phyloP scores from a whole-genome alignment of 2,888 invertebrate genomes.

The Archips crataeganus region DNA sequence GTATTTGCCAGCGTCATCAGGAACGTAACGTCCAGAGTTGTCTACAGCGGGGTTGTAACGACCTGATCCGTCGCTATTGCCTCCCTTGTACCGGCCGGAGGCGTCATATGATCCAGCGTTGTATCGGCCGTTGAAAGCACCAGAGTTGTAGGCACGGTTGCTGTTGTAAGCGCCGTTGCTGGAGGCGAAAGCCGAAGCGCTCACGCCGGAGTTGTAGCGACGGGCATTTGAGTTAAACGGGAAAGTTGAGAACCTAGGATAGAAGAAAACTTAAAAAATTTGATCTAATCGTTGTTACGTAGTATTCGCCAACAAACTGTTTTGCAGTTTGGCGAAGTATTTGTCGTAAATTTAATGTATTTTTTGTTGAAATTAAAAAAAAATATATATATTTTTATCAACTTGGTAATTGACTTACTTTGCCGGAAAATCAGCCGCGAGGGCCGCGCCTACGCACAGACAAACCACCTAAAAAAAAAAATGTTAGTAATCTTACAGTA shows the following conservation, averaged over 20 bases:
- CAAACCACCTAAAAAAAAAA: slow-evolving; percentile 64
- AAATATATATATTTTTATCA: background rate
- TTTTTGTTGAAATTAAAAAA: no score
- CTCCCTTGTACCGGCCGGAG: slow-evolving; percentile 57
- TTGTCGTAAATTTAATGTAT: no score
- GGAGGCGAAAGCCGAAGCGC: slow-evolving; percentile 51
- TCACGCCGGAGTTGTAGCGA: slow-evolving; percentile 48
- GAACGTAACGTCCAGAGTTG: slow-evolving; percentile 61
- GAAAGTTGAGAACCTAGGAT: slow-evolving; percentile 53
- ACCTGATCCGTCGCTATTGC: slow-evolving; percentile 46
- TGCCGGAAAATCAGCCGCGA: slow-evolving; percentile 62
- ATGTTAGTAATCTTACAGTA: background rate
- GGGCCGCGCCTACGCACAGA: slow-evolving; percentile 66
- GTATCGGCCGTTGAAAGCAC: slow-evolving; percentile 45
- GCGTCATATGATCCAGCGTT: slow-evolving; percentile 46
- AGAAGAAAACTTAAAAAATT: background rate
- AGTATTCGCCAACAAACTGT: no score
- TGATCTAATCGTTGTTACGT: background rate
- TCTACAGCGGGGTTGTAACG: slow-evolving; percentile 54
- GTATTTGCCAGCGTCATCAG: slow-evolving; percentile 68
- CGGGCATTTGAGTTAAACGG: slow-evolving; percentile 46
- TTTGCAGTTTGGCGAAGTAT: no score
- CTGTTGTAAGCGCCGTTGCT: slow-evolving; percentile 48
- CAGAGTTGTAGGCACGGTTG: slow-evolving; percentile 45
- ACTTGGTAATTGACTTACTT: slow-evolving; percentile 51